These are phyloP conservation scores for Ammodytes dubius DNA, from an alignment of 2,113 vertebrate species.

Conservation along the genomic window DNA sequence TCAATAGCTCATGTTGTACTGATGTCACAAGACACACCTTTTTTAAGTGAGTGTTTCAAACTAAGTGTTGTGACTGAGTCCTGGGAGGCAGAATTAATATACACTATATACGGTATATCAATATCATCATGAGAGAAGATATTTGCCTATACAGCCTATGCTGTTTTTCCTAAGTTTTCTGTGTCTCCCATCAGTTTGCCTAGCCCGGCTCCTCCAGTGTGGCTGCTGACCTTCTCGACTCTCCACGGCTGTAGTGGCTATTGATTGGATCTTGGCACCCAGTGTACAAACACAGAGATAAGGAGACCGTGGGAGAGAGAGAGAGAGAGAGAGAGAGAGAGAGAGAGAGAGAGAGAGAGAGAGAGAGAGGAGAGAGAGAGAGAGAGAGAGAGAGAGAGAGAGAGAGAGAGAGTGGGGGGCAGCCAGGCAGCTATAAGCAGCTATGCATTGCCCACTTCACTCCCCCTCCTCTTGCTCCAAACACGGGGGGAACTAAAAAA, in stretches of 20 bases:
- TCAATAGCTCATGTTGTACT: not conserved
- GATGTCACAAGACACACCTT: not conserved
- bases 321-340: conserved; percentile 15
- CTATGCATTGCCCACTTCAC: conserved; percentile 73
- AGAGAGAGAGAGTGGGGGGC: conserved; percentile 56
- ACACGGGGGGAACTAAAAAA: conserved; percentile 35
- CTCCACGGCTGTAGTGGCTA: conserved; percentile 83
- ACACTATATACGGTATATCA: no score
- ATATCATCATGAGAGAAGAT: conserved; percentile 10
- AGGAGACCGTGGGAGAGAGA: conserved; percentile 63
- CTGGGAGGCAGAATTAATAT: conserved; percentile 3
- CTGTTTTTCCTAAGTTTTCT: conserved; percentile 52
- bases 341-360: conserved; percentile 78
- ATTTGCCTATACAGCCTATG: not conserved
- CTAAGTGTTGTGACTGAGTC: not conserved
- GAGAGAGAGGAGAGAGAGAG: conserved; percentile 19
- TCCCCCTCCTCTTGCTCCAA: conserved; percentile 52
- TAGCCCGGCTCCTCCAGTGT: conserved; percentile 54
- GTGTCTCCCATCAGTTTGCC: conserved; percentile 66
- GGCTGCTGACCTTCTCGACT: conserved; percentile 86
- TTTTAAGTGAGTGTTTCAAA: not conserved
- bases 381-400: conserved; percentile 79
- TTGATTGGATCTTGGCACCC: conserved; percentile 87
- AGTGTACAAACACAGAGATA: conserved; percentile 87
- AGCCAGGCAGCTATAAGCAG: conserved; percentile 74